Evolutionary conservation across 2,113 vertebrate species (phyloP), one percentile per base, ranked within the genome.

Genomic region (Notothenia coriiceps): DNA sequence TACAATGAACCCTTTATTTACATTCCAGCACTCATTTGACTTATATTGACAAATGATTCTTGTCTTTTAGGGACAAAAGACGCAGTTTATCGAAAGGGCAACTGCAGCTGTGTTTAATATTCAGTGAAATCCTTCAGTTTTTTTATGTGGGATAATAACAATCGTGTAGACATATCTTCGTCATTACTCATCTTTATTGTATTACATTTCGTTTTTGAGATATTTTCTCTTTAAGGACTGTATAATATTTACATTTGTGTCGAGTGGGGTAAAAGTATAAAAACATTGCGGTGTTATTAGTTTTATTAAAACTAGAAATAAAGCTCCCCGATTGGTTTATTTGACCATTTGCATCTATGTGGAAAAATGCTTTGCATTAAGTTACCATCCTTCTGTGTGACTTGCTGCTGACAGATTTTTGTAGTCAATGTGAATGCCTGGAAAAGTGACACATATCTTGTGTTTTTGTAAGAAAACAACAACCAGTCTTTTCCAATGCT

Each of bases 1-100:
- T 57, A 63, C 0, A 1, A 56, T 63, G 10, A 59, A 66, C 2
- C 14, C 35, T 29, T n/a, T 7, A 80, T 73, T 73, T 67, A 55
- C 49, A 74, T 50, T 71, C 51, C 73, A 57, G 5, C 25, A 29
- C 14, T 57, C 5, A 57, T 66, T 69, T 12, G 49, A 61, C 4
- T 47, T 47, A 54, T 44, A 43, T 25, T 29, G 11, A 35, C 2
- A 4, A 29, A 46, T 63, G 66, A 52, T 17, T 70, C 25, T 62
- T 17, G 17, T 8, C 8, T 9, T 13, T 64, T 10, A 54, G 61
- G 6, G 49, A 44, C 49, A 25, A 73, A 73, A 4, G 51, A 62
- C 10, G 14, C 7, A n/a, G 54, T 57, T 29, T 70, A 46, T 29
- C 1, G 4, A 71, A 18, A 18, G 51, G 13, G 29, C 46, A 20